Evolutionary conservation across 1,140 invertebrate genomes (phyloP).

Genomic region (Linepithema humile): DNA sequence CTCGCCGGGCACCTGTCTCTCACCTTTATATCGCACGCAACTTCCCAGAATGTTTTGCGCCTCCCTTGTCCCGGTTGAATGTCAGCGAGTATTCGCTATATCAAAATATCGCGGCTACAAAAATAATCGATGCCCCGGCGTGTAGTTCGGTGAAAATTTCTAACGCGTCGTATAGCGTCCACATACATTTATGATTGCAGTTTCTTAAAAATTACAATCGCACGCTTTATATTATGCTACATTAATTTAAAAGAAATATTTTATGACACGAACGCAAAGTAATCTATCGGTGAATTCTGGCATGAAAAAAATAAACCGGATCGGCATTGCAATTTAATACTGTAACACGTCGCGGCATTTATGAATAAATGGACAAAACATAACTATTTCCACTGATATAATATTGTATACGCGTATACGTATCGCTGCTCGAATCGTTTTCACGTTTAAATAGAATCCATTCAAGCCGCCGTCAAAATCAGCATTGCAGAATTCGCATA

Average conservation of each 20-base stretch:
- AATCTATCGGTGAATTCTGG: not conserved
- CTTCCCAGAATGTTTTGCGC: conserved; percentile 37
- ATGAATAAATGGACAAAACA: not conserved
- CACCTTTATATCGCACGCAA: conserved; percentile 46
- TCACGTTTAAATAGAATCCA: conserved; percentile 17
- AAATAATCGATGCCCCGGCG: not conserved
- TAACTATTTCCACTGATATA: not conserved
- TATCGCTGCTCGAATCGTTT: not conserved
- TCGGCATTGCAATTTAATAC: not conserved
- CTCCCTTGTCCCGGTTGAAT: conserved; percentile 32
- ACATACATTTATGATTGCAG: not conserved
- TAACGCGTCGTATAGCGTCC: not conserved
- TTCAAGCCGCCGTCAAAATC: not conserved
- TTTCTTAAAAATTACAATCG: not conserved
- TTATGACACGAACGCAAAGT: too few species aligned
- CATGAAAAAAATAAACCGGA: not conserved
- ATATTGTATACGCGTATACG: not conserved
- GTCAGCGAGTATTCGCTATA: conserved; percentile 58
- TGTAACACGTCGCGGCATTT: not conserved
- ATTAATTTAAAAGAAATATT: too few species aligned
- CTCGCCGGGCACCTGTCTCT: conserved; percentile 72
- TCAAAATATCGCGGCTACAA: not conserved
- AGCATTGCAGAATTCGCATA: not conserved
- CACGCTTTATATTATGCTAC: not conserved
- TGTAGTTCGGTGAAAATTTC: conserved; percentile 14